Evolutionary conservation across 2,888 invertebrate genomes (phyloP).

Genomic region (Julus scandinavius): DNA sequence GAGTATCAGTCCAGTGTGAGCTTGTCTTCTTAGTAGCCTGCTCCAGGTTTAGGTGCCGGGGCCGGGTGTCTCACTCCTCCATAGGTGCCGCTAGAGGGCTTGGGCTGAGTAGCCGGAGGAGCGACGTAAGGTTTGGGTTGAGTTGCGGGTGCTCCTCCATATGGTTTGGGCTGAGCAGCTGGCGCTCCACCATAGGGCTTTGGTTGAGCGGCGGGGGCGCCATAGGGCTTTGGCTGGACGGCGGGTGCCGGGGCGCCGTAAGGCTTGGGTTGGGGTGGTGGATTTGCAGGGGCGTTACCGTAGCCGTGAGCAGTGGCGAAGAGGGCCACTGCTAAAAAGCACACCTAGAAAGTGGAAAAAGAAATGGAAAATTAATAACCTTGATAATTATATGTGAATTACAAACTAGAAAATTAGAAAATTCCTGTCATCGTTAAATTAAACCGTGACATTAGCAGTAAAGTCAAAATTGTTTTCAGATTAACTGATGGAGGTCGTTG

Average conservation of each 20-base stretch:
- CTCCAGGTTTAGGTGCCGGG: not conserved
- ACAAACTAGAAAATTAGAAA: not conserved
- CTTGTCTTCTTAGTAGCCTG: not conserved
- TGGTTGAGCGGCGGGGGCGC: not conserved
- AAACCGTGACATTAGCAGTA: not conserved
- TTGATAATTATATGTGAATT: not conserved
- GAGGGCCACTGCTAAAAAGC: not conserved
- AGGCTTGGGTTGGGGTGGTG: not conserved
- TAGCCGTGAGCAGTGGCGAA: not conserved
- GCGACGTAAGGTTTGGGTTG: not conserved
- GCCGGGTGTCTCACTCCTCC: not conserved
- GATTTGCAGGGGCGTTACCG: not conserved
- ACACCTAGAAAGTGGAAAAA: not conserved
- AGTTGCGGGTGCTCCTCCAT: not conserved
- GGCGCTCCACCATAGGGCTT: constrained; percentile 8
- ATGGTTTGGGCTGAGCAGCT: not conserved
- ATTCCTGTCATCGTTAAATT: not conserved
- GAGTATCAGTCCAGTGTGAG: not conserved
- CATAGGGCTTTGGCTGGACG: not conserved
- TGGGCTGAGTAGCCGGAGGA: not conserved
- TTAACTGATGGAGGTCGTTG: too few relatives aligned
- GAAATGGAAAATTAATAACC: not conserved
- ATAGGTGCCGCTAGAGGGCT: not conserved
- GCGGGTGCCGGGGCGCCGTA: not conserved
- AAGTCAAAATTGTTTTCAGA: not conserved